These are phyloP conservation scores for Andrena haemorrhoa DNA, from an alignment of 2,888 invertebrate species.

Conservation along the genomic window DNA sequence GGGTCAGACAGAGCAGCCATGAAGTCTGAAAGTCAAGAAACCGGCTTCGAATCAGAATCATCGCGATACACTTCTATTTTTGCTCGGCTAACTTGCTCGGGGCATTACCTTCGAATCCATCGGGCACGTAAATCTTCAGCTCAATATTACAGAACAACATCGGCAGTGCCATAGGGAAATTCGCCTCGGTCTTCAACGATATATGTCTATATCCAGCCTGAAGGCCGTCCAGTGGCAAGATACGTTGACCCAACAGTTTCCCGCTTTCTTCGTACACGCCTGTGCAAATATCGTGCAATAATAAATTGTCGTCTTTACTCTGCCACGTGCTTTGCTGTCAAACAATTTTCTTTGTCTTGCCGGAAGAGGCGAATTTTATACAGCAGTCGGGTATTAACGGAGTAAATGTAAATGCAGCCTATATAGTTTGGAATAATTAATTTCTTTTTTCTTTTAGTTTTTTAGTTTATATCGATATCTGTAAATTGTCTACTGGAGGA, in stretches of 20 bases:
- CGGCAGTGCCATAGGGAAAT: constrained; percentile 89
- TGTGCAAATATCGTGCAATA: constrained; percentile 41
- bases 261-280: constrained; percentile 90
- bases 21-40: constrained; percentile 89
- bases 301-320: neutral
- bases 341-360: too few species aligned
- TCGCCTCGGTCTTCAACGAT: constrained; percentile 89
- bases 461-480: too few species aligned
- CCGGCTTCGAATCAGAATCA: constrained; percentile 26
- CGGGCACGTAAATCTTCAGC: constrained; percentile 90
- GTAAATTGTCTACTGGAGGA: too few species aligned
- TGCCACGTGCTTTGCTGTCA: neutral
- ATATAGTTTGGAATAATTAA: too few species aligned
- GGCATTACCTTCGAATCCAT: constrained; percentile 88
- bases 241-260: constrained; percentile 89
- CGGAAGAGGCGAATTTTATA: too few species aligned
- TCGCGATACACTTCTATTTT: constrained; percentile 50
- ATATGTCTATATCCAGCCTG: constrained; percentile 90
- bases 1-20: constrained; percentile 99
- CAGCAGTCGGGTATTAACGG: too few species aligned
- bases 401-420: too few species aligned
- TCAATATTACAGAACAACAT: constrained; percentile 90
- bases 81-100: constrained; percentile 45
- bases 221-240: constrained; percentile 89
- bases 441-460: too few species aligned